phyloP scores from a whole-genome alignment of 2,797 vertebrate species.

The Hippopotamyrus pictus region DNA sequence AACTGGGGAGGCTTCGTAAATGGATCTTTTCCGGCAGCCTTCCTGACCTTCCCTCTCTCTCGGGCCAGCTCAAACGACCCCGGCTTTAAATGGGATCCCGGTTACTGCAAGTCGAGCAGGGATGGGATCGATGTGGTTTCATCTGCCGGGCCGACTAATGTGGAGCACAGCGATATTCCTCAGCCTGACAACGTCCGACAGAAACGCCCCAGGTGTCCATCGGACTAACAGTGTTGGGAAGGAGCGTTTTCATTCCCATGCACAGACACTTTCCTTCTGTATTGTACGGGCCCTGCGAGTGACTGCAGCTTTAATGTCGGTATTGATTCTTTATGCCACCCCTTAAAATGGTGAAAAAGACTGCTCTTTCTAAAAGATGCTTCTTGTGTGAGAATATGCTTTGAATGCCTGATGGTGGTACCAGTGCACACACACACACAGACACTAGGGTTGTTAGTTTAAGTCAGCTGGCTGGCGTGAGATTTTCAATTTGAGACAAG shows the following conservation, averaged over 20 bases:
- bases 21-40: not conserved
- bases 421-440: not conserved
- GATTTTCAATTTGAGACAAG: not conserved
- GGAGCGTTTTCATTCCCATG: not conserved
- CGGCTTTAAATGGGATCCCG: not conserved
- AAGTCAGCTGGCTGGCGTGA: not conserved
- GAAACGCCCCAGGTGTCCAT: not conserved
- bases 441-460: not conserved
- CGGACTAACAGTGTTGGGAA: not conserved
- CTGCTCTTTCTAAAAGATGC: not conserved
- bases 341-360: not conserved
- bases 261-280: not conserved
- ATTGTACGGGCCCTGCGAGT: not conserved
- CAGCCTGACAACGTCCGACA: not conserved
- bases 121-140: constrained; percentile 41
- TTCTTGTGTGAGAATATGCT: not conserved
- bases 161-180: constrained; percentile 33
- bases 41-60: not conserved
- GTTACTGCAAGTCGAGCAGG: constrained; percentile 37
- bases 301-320: not conserved
- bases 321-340: not conserved
- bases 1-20: not conserved
- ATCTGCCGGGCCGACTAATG: constrained; percentile 40
- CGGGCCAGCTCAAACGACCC: not conserved
- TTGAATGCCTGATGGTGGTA: not conserved